These are phyloP conservation scores for Heliconius melpomene DNA, from an alignment of 1,140 invertebrate genomes.

Conservation along the genomic window DNA sequence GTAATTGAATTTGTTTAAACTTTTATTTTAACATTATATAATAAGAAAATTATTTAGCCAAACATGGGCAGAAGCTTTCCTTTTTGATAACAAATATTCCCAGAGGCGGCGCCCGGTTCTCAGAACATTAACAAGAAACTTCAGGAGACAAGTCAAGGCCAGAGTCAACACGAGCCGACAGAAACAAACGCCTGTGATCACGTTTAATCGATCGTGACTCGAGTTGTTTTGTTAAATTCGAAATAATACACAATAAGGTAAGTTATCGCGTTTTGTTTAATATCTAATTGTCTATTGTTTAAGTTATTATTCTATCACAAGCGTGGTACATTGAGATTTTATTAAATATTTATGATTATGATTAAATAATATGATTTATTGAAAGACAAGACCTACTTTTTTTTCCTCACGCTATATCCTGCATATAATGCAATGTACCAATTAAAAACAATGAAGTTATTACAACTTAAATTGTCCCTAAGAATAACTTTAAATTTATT, in stretches of 20 bases:
- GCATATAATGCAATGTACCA: too few species aligned
- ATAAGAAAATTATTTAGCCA: background rate
- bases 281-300: slow-evolving; percentile 43
- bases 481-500: background rate
- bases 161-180: slow-evolving; percentile 38
- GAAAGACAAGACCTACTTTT: background rate
- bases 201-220: slow-evolving; percentile 45
- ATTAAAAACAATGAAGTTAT: too few species aligned
- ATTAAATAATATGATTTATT: background rate
- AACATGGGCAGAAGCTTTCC: background rate
- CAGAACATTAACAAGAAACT: slow-evolving; percentile 25
- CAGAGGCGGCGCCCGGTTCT: slow-evolving; percentile 24
- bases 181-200: slow-evolving; percentile 39
- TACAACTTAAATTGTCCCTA: too few species aligned
- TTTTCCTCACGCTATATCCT: too few species aligned
- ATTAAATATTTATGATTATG: slow-evolving; percentile 2
- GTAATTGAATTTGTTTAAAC: too few species aligned
- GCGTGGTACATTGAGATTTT: slow-evolving; percentile 15
- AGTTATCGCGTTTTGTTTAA: slow-evolving; percentile 35
- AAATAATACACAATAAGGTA: slow-evolving; percentile 36
- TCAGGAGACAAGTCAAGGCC: slow-evolving; percentile 43
- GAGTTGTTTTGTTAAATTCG: slow-evolving; percentile 39
- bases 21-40: background rate
- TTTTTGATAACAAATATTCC: background rate
- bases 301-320: slow-evolving; percentile 34